Percentiles rank a stretch among this genome's conserved stretches.
Evolutionary conservation across 2,113 vertebrate species (phyloP).

Genomic region (Pelusios castaneus): DNA sequence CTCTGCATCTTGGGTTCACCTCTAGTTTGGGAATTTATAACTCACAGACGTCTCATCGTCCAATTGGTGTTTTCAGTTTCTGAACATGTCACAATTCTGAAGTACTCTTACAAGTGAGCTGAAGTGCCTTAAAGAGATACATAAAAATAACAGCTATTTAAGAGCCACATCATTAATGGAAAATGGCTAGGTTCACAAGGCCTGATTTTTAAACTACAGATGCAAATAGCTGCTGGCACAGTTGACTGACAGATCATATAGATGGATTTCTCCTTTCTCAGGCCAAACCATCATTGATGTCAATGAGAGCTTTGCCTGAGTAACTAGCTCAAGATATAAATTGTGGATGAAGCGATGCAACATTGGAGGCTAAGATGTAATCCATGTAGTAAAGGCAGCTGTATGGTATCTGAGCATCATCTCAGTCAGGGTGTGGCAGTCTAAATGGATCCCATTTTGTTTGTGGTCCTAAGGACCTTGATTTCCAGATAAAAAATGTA

Average conservation of each 20-base stretch:
- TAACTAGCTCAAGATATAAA: not conserved
- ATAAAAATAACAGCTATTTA: constrained; percentile 4
- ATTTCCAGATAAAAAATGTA: not conserved
- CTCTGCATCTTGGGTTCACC: not conserved
- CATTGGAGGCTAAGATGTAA: not conserved
- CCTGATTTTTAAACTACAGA: not conserved
- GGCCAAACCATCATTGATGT: not conserved
- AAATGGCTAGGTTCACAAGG: not conserved
- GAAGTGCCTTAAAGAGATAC: not conserved
- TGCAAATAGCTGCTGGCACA: not conserved
- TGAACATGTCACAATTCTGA: constrained; percentile 43
- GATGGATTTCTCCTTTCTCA: not conserved
- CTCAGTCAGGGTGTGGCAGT: not conserved
- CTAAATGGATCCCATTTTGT: not conserved
- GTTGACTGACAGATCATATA: not conserved
- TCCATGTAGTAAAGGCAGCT: not conserved
- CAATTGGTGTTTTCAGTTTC: constrained; percentile 32
- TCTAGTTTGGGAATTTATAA: not conserved
- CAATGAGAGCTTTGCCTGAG: not conserved
- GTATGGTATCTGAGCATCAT: not conserved
- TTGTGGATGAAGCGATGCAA: constrained; percentile 9
- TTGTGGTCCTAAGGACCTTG: not conserved
- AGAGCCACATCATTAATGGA: not conserved
- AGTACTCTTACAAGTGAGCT: not conserved
- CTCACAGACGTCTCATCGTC: not conserved